Percentiles rank a stretch among this genome's conserved stretches.
Conservation (phyloP, 2,113 vertebrate genomes). For the Isichthys henryi region DNA sequence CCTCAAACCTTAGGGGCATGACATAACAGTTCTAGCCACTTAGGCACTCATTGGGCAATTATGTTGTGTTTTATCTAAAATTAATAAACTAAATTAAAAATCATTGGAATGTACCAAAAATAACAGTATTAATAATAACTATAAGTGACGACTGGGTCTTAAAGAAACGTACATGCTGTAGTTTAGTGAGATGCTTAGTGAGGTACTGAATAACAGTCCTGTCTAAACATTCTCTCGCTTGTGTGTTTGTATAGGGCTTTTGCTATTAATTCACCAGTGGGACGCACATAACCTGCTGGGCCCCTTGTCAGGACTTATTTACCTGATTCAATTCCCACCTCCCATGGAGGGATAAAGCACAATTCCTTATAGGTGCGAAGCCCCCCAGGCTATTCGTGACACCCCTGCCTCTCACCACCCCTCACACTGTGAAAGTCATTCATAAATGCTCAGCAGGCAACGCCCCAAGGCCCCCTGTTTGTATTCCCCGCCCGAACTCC, state of each 20-base stretch:
- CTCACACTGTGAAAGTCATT: background rate
- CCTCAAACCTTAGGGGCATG: background rate
- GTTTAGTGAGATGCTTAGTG: background rate
- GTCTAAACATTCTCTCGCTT: background rate
- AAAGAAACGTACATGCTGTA: background rate
- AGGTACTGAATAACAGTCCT: background rate
- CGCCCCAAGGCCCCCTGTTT: slow-evolving; percentile 9
- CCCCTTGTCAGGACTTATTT: background rate
- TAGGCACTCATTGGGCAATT: background rate
- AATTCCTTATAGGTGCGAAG: background rate
- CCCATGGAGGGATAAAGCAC: background rate
- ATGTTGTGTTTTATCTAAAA: background rate
- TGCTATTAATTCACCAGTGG: background rate
- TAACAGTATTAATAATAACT: background rate
- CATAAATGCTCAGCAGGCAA: background rate
- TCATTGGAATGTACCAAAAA: background rate
- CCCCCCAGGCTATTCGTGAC: background rate
- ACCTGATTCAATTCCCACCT: background rate
- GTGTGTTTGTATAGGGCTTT: background rate
- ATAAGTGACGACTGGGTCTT: background rate
- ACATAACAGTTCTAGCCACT: background rate
- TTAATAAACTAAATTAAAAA: background rate
- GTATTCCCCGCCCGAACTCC: background rate
- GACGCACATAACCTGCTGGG: slow-evolving; percentile 1
- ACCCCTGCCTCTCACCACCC: background rate